Evolutionary conservation across 1,140 invertebrate genomes (phyloP).

Genomic region (Aphelenchoides avenae): DNA sequence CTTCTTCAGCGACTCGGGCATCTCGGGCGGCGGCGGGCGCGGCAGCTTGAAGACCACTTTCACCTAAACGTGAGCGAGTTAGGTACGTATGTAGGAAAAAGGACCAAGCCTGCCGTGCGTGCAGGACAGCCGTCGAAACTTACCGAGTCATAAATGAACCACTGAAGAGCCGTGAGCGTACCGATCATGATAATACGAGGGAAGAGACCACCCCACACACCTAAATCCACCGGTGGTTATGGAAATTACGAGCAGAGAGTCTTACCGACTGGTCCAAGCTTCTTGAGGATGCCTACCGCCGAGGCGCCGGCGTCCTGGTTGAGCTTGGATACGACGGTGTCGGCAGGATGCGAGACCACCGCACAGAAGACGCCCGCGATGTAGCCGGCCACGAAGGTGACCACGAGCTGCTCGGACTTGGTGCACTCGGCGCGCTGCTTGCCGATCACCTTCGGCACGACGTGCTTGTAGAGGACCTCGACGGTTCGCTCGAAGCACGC

Average conservation of each 20-base stretch:
- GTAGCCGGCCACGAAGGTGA: constrained; percentile 95
- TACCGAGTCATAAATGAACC: constrained; percentile 98
- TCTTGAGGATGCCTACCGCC: constrained; percentile 70
- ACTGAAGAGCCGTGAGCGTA: constrained; percentile 94
- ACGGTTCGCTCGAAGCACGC: constrained; percentile 98
- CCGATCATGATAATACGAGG: constrained; percentile 99
- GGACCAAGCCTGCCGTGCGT: too few species aligned
- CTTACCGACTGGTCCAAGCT: constrained; percentile 69
- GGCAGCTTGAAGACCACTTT: constrained; percentile 72
- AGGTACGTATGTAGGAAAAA: too few species aligned
- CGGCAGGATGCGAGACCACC: constrained; percentile 96
- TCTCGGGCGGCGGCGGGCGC: constrained; percentile 91
- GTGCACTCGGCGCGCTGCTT: constrained; percentile 85
- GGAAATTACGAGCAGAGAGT: too few species aligned
- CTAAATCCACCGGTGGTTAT: too few species aligned
- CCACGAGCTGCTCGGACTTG: constrained; percentile 89
- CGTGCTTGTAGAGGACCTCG: constrained; percentile 82
- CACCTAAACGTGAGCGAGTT: too few species aligned
- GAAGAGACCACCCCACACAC: constrained; percentile 89
- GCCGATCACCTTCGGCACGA: too few species aligned
- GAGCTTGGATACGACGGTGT: constrained; percentile 95
- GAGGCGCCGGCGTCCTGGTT: constrained; percentile 85
- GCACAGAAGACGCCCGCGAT: constrained; percentile 99
- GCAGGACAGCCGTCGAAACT: too few species aligned
- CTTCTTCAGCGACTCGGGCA: constrained; percentile 89